phyloP scores from a whole-genome alignment of 2,113 vertebrate species.

The Anoplopoma fimbria region DNA sequence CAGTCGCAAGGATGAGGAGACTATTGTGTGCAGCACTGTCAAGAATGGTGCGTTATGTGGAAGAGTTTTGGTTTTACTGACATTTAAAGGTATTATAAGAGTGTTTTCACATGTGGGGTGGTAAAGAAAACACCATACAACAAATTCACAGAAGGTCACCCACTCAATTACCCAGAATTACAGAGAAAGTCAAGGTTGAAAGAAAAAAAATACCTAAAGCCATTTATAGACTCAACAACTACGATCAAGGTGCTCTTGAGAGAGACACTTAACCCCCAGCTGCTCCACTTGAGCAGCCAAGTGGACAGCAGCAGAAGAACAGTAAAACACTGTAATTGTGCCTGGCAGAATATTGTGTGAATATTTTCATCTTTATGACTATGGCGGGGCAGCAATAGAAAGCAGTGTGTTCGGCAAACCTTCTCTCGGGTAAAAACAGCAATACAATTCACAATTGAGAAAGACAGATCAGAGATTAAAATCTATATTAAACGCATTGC shows the following conservation, averaged over 20 bases:
- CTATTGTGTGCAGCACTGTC: slow-evolving; percentile 93
- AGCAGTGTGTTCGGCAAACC: background rate
- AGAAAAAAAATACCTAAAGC: background rate
- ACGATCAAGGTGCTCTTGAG: slow-evolving; percentile 62
- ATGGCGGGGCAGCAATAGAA: slow-evolving; percentile 1
- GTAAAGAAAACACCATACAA: background rate
- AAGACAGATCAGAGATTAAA: slow-evolving; percentile 11
- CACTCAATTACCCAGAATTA: background rate
- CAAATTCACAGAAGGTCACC: background rate
- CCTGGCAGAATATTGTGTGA: slow-evolving; percentile 19
- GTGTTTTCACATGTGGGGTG: background rate
- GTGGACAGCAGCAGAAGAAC: slow-evolving; percentile 26
- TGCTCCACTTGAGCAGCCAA: slow-evolving; percentile 51
- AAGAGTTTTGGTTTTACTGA: background rate
- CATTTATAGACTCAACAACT: slow-evolving; percentile 38
- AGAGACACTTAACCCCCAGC: slow-evolving; percentile 51
- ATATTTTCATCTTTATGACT: slow-evolving; percentile 15
- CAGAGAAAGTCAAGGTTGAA: background rate
- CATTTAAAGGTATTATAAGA: background rate
- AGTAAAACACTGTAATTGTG: slow-evolving; percentile 38
- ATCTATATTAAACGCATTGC: slow-evolving; percentile 4
- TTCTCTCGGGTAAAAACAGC: background rate
- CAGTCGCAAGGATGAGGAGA: slow-evolving; percentile 93
- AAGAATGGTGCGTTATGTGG: slow-evolving; percentile 88
- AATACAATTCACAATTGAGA: background rate